Evolutionary conservation across 64 coral and sea anemone genomes (phyloP).

Genomic region (Montipora sp.): DNA sequence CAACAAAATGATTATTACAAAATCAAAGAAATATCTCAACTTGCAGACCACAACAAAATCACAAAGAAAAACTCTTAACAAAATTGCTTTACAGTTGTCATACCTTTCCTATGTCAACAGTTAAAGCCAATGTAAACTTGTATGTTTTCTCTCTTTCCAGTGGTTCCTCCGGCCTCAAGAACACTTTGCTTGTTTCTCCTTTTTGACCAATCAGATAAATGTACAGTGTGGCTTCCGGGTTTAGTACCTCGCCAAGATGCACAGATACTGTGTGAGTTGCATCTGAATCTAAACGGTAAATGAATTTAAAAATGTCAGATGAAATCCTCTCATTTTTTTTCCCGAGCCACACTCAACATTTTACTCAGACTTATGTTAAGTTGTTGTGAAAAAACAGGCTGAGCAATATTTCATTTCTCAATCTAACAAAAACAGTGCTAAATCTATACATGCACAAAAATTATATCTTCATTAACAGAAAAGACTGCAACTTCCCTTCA

Average conservation of each 20-base stretch:
- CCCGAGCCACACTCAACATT: too few relatives aligned
- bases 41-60: too few relatives aligned
- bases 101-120: conserved; percentile 78
- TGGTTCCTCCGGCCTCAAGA: conserved; percentile 55
- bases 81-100: not conserved
- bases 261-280: conserved; percentile 72
- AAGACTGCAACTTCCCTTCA: too few relatives aligned
- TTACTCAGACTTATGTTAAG: too few relatives aligned
- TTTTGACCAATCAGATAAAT: conserved; percentile 64
- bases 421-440: too few relatives aligned
- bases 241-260: conserved; percentile 62
- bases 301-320: not conserved
- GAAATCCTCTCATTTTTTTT: too few relatives aligned
- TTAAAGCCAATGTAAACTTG: conserved; percentile 69
- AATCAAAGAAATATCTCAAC: not conserved
- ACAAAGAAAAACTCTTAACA: too few relatives aligned
- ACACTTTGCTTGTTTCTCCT: conserved; percentile 72
- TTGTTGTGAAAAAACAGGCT: too few relatives aligned
- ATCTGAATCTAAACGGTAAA: conserved; percentile 20
- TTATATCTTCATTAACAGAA: too few relatives aligned
- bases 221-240: conserved; percentile 59
- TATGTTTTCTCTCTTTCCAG: conserved; percentile 70
- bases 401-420: too few relatives aligned
- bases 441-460: too few relatives aligned
- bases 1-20: not conserved